These are phyloP conservation scores for Dynastes hyllus DNA, from an alignment of 2,888 invertebrate species.

Conservation along the genomic window DNA sequence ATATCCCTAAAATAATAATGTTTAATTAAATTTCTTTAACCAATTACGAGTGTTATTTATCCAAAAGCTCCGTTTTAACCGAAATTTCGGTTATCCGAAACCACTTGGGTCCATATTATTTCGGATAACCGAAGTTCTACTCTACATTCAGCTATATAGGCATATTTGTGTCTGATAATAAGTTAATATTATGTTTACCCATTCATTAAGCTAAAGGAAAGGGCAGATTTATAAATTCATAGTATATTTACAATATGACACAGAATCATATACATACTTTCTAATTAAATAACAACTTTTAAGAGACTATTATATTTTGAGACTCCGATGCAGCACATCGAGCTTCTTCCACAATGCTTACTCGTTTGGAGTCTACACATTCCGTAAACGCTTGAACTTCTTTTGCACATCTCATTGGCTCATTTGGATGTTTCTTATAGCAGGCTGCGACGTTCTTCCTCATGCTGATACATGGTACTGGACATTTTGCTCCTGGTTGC, in stretches of 20 bases:
- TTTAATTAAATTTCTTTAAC: too few species aligned
- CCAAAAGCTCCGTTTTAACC: too few species aligned
- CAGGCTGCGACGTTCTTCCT: slow-evolving; percentile 76
- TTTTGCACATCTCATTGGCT: slow-evolving; percentile 76
- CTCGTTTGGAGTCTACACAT: slow-evolving; percentile 76
- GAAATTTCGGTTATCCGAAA: too few species aligned
- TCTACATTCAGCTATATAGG: too few species aligned
- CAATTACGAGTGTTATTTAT: too few species aligned
- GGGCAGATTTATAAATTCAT: slow-evolving; percentile 2
- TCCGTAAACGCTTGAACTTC: slow-evolving; percentile 77
- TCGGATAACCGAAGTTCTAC: too few species aligned
- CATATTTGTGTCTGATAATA: slow-evolving; percentile 2
- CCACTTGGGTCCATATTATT: too few species aligned
- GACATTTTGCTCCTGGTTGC: slow-evolving; percentile 11
- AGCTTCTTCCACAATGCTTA: slow-evolving; percentile 66
- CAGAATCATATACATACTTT: slow-evolving; percentile 33
- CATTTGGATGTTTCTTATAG: slow-evolving; percentile 75
- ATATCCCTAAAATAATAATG: too few species aligned
- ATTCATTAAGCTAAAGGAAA: not conserved
- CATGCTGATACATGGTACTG: slow-evolving; percentile 75
- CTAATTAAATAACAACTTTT: slow-evolving; percentile 42
- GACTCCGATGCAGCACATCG: slow-evolving; percentile 22
- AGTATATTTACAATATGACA: slow-evolving; percentile 41
- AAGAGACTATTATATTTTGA: slow-evolving; percentile 17
- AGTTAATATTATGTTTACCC: not conserved